Evolutionary conservation across 2,797 vertebrate genomes (phyloP), one percentile per base, ranked within the genome.

Genomic region (Nothura maculosa): DNA sequence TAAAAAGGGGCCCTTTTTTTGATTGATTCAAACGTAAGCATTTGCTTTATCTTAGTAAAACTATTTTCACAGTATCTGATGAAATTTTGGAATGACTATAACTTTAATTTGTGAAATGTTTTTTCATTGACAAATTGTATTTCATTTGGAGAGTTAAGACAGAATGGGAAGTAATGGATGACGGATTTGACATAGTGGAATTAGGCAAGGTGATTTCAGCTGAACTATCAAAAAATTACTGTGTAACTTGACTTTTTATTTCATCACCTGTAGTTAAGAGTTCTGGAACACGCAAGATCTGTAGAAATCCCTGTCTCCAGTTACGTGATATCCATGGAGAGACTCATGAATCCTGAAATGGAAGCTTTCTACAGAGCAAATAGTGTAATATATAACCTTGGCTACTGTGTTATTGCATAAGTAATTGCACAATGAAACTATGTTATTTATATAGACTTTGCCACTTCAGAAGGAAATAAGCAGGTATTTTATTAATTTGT

Each of bases 371-470:
- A 4, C 43, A 86, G 77, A 69, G 47, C 85, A 93, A 92, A 91
- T 48, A 87, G 40, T 5, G 57, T 1, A 17, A 81, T 70, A 86
- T 89, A 86, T 89, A 78, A 66, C 69, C 32, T 81, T 93, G 83
- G 52, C 60, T 89, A 13, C 75, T 87, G 85, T 82, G 78, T 30
- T 91, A 85, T 93, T 94, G 89, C 89, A 91, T 43, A 94, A 91
- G 50, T 91, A 92, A 76, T 95, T 96, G 92, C 94, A 85, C 80
- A 94, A 91, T 87, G 34, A 55, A 87, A 83, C 76, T 54, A 78
- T 43, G 16, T 92, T 93, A 81, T 89, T 89, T 87, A 47, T 89
- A 73, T 45, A 86, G 85, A 79, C 67, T 88, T 94, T 24, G 48
- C 70, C 25, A 74, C 32, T 92, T 92, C 40, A 74, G 47, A 48